phyloP scores from a whole-genome alignment of 1,140 invertebrate species.

The Drosophila setifemur region DNA sequence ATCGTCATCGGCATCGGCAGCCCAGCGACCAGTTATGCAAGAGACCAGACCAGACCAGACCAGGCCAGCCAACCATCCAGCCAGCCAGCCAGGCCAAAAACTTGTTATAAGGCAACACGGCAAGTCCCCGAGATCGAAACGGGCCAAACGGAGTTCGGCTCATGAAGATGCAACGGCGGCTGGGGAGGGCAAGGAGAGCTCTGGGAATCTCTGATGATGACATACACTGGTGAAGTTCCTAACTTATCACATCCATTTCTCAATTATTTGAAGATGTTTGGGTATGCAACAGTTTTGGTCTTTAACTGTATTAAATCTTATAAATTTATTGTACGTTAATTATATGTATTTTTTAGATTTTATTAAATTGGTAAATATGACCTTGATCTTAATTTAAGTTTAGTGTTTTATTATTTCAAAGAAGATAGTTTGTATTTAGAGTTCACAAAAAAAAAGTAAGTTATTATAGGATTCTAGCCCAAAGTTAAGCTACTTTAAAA shows the following conservation, averaged over 20 bases:
- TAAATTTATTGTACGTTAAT: no score
- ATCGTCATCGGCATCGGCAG: slow-evolving; percentile 45
- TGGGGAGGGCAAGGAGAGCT: slow-evolving; percentile 38
- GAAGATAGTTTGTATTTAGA: no score
- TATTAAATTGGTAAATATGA: no score
- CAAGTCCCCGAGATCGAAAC: slow-evolving; percentile 39
- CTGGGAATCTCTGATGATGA: slow-evolving; percentile 23
- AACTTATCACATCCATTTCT: background rate
- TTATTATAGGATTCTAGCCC: no score
- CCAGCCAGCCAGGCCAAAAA: slow-evolving; percentile 44
- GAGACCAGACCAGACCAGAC: slow-evolving; percentile 55
- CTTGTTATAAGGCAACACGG: slow-evolving; percentile 66
- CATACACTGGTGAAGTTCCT: slow-evolving; percentile 2
- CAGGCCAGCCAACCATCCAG: slow-evolving; percentile 12
- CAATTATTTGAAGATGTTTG: background rate
- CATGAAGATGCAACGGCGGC: slow-evolving; percentile 28
- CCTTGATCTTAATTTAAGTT: no score
- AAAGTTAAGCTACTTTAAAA: no score
- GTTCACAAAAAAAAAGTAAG: no score
- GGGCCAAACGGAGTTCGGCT: slow-evolving; percentile 13
- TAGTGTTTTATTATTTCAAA: no score
- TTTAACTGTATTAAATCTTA: no score
- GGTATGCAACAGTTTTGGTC: no score
- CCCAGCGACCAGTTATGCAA: slow-evolving; percentile 74
- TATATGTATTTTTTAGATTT: no score